Percentiles rank a stretch among this genome's conserved stretches.
These are phyloP conservation scores for Cecropterus lyciades DNA, from an alignment of 1,140 invertebrate genomes.

Conservation along the genomic window DNA sequence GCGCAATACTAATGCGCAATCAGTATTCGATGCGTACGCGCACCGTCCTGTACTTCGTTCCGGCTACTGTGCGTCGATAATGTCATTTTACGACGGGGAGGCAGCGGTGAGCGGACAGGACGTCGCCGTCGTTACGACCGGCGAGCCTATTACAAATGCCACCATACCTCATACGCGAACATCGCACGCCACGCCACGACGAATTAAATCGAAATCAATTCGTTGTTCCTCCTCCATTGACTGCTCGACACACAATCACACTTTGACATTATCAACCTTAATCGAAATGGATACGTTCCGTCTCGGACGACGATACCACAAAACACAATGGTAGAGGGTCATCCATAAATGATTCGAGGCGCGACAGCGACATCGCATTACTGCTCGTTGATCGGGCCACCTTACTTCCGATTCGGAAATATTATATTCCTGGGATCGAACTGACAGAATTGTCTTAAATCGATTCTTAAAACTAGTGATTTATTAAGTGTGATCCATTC, in stretches of 20 bases:
- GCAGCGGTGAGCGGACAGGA: slow-evolving; percentile 74
- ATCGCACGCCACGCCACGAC: slow-evolving; percentile 57
- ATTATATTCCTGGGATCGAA: slow-evolving; percentile 73
- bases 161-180: slow-evolving; percentile 73
- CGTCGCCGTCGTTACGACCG: slow-evolving; percentile 82
- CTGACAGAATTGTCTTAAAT: slow-evolving; percentile 68
- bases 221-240: slow-evolving; percentile 71
- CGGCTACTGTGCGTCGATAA: slow-evolving; percentile 83
- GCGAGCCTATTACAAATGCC: slow-evolving; percentile 81
- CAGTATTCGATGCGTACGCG: slow-evolving; percentile 77
- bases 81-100: slow-evolving; percentile 81
- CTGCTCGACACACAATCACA: slow-evolving; percentile 44
- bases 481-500: slow-evolving; percentile 46
- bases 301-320: slow-evolving; percentile 35
- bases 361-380: slow-evolving; percentile 78
- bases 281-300: slow-evolving; percentile 59
- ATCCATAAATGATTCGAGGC: slow-evolving; percentile 77
- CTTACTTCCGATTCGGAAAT: slow-evolving; percentile 84
- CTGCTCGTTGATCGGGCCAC: slow-evolving; percentile 75
- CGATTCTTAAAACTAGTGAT: slow-evolving; percentile 67
- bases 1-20: slow-evolving; percentile 82
- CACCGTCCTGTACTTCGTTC: slow-evolving; percentile 82
- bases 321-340: slow-evolving; percentile 57
- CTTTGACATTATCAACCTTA: slow-evolving; percentile 46
- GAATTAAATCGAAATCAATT: slow-evolving; percentile 49